These are phyloP conservation scores for Agapornis canus DNA, from an alignment of 2,797 vertebrate genomes.

Conservation along the genomic window DNA sequence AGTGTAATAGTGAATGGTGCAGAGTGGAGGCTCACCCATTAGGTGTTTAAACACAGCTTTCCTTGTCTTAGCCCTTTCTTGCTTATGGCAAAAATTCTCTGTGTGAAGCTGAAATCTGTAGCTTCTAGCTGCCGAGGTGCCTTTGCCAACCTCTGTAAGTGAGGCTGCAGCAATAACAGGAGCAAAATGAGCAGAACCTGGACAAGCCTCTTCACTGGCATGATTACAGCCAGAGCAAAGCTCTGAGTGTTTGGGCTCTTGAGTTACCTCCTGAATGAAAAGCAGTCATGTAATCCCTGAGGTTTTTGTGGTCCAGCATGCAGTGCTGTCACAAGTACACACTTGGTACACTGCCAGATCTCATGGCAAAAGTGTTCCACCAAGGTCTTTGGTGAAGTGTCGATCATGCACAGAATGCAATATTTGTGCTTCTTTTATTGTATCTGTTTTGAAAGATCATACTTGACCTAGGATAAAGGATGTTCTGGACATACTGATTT, in stretches of 20 bases:
- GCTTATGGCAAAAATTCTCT: not conserved
- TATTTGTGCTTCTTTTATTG: not conserved
- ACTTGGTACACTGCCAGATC: not conserved
- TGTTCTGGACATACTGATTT: not conserved
- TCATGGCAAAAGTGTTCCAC: not conserved
- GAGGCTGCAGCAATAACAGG: not conserved
- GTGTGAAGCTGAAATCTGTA: not conserved
- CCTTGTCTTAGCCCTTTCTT: accelerated
- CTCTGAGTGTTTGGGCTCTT: not conserved
- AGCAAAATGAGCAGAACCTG: not conserved
- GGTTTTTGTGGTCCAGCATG: not conserved
- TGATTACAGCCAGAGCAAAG: not conserved
- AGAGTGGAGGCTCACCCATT: not conserved
- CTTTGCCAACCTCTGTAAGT: not conserved
- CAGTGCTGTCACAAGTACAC: not conserved
- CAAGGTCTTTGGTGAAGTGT: not conserved
- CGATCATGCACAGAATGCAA: accelerated
- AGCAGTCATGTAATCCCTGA: accelerated
- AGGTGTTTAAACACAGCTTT: not conserved
- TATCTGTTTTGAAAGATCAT: not conserved
- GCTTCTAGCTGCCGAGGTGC: not conserved
- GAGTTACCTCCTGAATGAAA: not conserved
- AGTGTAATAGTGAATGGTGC: not conserved
- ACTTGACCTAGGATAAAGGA: not conserved
- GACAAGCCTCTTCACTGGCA: not conserved